Evolutionary conservation across 2,888 invertebrate species (phyloP), one percentile per base, ranked within the genome.

Genomic region (Pegoplata infirma): DNA sequence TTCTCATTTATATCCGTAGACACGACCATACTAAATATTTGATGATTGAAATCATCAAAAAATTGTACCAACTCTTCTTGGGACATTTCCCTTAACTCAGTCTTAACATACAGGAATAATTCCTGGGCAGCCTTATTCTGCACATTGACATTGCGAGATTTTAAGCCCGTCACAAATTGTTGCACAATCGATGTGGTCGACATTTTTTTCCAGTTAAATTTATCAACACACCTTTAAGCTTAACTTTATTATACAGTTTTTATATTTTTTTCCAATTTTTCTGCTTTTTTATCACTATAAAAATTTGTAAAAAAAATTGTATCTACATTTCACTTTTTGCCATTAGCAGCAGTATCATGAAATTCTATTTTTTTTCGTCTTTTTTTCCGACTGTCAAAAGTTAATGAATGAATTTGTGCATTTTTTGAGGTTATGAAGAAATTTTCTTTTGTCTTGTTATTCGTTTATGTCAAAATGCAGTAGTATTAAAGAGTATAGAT

Each of bases 11-110:
- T 94, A 88, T 98, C 98, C 53, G 94, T 93, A 83, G 97, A 96
- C 12, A 96, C 96, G 2, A 98, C 97, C 98, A 98, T 97, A 88
- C 97, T 97, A 88, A 96, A 97, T 82, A 98, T 98, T 86, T 97
- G 96, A 86, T 97, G 96, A 88, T 98, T 98, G 87, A 98, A 97
- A 82, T 97, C 96, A 88, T 98, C 98, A 89, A 98, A 94, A 88
- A 98, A 98, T 77, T 93, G 92, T 21, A 95, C 94, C 81, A 97
- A 93, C 86, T 98, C 98, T 87, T 98, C 98, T 75, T 94, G 94
- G 0, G 96, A 94, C 83, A 96, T 95, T 90, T 97, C 97, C 5
- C 96, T 92, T 58, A 97, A 89, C 86, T 97, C 97, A 6, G 97
- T 97, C 88, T 96, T 97, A 8, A 96, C 96, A 90, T 96, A 98